Evolutionary conservation across 2,888 invertebrate genomes (phyloP), one percentile per base, ranked within the genome.

Genomic region (Orthonychiurus folsomi): DNA sequence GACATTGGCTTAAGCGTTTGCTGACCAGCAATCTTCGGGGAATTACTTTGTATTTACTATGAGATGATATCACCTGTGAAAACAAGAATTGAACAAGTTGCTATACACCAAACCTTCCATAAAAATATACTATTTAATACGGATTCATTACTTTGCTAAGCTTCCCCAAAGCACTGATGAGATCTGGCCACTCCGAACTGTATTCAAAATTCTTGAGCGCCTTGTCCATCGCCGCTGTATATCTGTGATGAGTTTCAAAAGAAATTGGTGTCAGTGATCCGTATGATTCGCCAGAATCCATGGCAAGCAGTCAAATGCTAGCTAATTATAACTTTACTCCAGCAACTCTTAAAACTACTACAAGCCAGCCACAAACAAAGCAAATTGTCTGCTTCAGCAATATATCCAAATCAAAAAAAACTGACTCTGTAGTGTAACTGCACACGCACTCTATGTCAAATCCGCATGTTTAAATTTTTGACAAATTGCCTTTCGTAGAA

Each of bases 151-250:
- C 92, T 83, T 93, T 93, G 77, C 89, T 90, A 47, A 93, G 81
- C 78, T 93, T 93, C 58, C 88, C 89, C 37, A 94, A 79, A 3
- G 92, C 91, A 61, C 90, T 87, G 74, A 94, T 93, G 59, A 93
- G 81, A 79, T 94, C 93, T 62, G 93, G 90, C 93, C 93, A 93
- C 82, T 93, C 93, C 73, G 88, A 88, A n/a, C 92, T 90, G 75
- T 88, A 88, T 75, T 94, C 93, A 79, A 93, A 94, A 77, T 86
- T 88, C 76, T 88, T 89, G 66, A 93, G 79, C 20, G 90, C 90
- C 77, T 89, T 91, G 76, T 93, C 93, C 60, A 93, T 85, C 67
- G 86, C 85, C 54, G 85, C 84, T 69, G 86, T 86, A 77, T 88
- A 84, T 66, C 80, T 81, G 68, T 54, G 73, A 75, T 59, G n/a